Evolutionary conservation across 1,140 invertebrate species (phyloP).

Genomic region (Drosophila sulfurigaster): DNA sequence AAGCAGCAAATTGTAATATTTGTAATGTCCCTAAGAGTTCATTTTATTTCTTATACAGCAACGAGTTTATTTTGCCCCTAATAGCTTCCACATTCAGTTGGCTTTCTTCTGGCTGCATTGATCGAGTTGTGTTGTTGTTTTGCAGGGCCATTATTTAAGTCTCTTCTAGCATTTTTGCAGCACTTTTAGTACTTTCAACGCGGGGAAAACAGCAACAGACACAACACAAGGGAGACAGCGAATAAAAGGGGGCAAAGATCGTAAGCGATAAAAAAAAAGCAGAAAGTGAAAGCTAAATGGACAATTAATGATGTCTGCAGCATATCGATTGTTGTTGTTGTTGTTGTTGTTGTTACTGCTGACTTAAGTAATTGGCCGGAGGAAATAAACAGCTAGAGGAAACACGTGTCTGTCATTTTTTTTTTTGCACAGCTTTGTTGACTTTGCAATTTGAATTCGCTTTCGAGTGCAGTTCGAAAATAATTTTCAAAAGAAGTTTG

Average conservation of each 20-base stretch:
- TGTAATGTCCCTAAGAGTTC: too few species aligned
- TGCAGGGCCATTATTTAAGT: conserved; percentile 23
- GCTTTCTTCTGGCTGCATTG: conserved; percentile 29
- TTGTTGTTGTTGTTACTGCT: conserved; percentile 2
- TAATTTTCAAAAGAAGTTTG: too few species aligned
- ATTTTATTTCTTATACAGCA: too few species aligned
- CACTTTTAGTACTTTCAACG: neutral
- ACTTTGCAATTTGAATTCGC: conserved; percentile 7
- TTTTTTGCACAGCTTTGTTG: conserved; percentile 12
- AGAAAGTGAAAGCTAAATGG: conserved; percentile 59
- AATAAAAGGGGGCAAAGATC: conserved; percentile 12
- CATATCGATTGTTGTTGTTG: conserved; percentile 28
- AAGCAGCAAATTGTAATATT: too few species aligned
- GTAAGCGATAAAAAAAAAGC: conserved; percentile 30
- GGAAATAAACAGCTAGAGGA: conserved; percentile 13
- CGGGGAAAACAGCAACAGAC: neutral
- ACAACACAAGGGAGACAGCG: conserved; percentile 6
- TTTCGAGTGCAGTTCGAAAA: neutral
- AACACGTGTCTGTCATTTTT: conserved; percentile 51
- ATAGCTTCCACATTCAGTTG: neutral
- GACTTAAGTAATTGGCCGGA: conserved; percentile 29
- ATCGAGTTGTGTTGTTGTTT: neutral
- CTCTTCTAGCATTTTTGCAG: conserved; percentile 12
- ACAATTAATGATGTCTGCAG: conserved; percentile 50
- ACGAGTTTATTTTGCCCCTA: neutral